These are phyloP conservation scores for Saxidomus purpurata DNA, from an alignment of 1,140 invertebrate genomes.

Conservation along the genomic window DNA sequence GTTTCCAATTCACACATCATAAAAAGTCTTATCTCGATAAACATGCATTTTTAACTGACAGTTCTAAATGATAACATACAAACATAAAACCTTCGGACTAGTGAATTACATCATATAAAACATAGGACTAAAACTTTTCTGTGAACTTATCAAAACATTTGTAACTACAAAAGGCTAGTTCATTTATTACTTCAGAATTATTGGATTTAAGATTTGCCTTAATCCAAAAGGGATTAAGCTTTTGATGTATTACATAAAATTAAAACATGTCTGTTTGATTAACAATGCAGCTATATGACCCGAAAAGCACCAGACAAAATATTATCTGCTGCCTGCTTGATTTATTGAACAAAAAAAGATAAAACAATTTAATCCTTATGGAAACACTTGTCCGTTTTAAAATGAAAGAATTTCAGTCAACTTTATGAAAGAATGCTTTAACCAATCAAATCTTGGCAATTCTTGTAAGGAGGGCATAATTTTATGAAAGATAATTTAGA, in stretches of 20 bases:
- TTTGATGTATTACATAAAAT: slow-evolving; percentile 27
- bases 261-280: slow-evolving; percentile 1
- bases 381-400: too few relatives aligned
- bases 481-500: too few relatives aligned
- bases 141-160: slow-evolving; percentile 3
- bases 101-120: background rate
- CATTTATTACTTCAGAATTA: slow-evolving; percentile 24
- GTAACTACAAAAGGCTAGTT: background rate
- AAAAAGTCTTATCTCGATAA: background rate
- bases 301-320: background rate
- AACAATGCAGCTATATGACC: background rate
- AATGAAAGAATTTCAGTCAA: too few relatives aligned
- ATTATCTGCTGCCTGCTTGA: too few relatives aligned
- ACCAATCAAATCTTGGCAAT: too few relatives aligned
- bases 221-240: slow-evolving; percentile 1
- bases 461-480: too few relatives aligned
- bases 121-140: background rate
- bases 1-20: background rate
- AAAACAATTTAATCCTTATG: too few relatives aligned
- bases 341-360: too few relatives aligned
- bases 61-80: background rate
- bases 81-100: background rate
- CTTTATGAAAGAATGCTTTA: too few relatives aligned
- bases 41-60: background rate
- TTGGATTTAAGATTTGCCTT: slow-evolving; percentile 17